These are phyloP conservation scores for Glossosoma conforme DNA, from an alignment of 1,140 invertebrate genomes.

Conservation along the genomic window DNA sequence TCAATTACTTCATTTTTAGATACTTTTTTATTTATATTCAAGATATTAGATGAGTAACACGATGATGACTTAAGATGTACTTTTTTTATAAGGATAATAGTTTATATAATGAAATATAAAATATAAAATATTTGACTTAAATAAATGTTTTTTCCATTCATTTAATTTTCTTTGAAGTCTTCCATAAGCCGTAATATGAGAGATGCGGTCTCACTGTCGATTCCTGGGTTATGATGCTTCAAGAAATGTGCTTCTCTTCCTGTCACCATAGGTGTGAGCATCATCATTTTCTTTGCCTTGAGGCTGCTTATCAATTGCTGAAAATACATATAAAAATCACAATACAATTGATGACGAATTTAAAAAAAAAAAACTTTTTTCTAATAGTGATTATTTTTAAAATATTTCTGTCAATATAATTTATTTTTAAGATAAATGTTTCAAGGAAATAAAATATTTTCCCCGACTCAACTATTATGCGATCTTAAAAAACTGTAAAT, in stretches of 20 bases:
- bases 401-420: not conserved
- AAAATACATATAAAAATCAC: conserved; percentile 13
- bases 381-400: not conserved
- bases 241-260: conserved; percentile 12
- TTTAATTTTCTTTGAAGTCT: conserved; percentile 16
- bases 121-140: too few relatives aligned
- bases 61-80: too few relatives aligned
- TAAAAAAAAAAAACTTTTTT: not conserved
- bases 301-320: conserved; percentile 28
- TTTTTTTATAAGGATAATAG: too few relatives aligned
- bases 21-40: too few relatives aligned
- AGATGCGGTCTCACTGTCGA: conserved; percentile 7
- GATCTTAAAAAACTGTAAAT: not conserved
- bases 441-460: not conserved
- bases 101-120: too few relatives aligned
- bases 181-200: conserved; percentile 16
- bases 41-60: too few relatives aligned
- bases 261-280: conserved; percentile 22
- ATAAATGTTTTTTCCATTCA: too few relatives aligned
- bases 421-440: not conserved
- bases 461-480: not conserved
- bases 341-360: not conserved
- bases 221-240: not conserved
- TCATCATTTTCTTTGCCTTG: conserved; percentile 26
- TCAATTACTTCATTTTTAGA: too few relatives aligned